phyloP scores from a whole-genome alignment of 2,113 vertebrate genomes.

The Chunga burmeisteri region DNA sequence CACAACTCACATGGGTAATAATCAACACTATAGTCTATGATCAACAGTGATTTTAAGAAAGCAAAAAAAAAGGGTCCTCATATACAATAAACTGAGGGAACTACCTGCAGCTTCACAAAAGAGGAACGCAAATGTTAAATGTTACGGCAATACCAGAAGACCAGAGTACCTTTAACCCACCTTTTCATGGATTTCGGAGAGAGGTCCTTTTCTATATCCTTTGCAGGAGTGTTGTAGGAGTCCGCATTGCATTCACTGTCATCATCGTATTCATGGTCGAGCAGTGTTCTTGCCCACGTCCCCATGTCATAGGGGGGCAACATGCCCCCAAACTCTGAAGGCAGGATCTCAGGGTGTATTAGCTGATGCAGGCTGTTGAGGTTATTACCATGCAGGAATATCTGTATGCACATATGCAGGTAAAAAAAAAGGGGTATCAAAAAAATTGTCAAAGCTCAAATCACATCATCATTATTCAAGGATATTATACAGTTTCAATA shows the following conservation, averaged over 20 bases:
- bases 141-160: neutral
- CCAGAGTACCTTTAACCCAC: constrained; percentile 58
- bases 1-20: neutral
- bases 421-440: neutral
- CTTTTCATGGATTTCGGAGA: constrained; percentile 98
- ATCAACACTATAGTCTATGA: neutral
- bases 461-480: neutral
- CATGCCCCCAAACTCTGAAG: constrained; percentile 97
- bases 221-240: constrained; percentile 86
- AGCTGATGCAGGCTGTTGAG: constrained; percentile 97
- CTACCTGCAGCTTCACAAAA: neutral
- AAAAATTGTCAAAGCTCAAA: neutral
- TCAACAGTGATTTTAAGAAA: neutral
- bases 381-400: constrained; percentile 99
- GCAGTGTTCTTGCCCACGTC: constrained; percentile 95
- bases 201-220: constrained; percentile 89
- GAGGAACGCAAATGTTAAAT: neutral
- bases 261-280: constrained; percentile 98
- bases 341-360: constrained; percentile 95
- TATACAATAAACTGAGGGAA: neutral
- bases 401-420: constrained; percentile 70
- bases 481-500: neutral
- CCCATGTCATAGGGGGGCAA: constrained; percentile 98
- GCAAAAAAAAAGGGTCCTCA: fast-evolving
- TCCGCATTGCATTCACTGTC: constrained; percentile 90